Conservation (phyloP, 1,140 invertebrate genomes). For the Pristionchus pacificus region DNA sequence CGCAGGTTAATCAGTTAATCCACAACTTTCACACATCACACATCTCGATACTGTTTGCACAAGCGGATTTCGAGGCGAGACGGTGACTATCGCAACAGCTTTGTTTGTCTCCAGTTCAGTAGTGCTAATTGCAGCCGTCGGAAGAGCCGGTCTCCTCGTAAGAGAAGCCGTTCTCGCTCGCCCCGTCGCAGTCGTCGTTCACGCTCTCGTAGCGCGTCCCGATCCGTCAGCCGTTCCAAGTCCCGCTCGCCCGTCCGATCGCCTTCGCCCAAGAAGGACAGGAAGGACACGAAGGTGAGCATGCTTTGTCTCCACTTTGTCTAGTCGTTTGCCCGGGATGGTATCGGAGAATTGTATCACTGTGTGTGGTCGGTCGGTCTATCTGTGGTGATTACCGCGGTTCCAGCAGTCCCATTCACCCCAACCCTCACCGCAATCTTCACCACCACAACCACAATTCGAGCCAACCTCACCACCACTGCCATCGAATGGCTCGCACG, state of each 20-base stretch:
- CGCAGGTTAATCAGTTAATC: background rate
- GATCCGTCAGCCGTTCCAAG: background rate
- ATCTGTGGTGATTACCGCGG: too few relatives aligned
- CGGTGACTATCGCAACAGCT: conserved; percentile 5
- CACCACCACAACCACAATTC: background rate
- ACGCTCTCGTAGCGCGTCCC: background rate
- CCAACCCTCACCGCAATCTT: background rate
- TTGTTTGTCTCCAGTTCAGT: background rate
- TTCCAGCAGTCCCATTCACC: background rate
- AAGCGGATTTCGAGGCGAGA: background rate
- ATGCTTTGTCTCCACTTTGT: background rate
- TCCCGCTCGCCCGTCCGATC: background rate
- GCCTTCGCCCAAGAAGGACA: background rate
- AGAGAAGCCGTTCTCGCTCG: background rate
- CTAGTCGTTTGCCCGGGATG: background rate
- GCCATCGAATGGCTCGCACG: background rate
- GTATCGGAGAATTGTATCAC: too few relatives aligned
- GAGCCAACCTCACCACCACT: background rate
- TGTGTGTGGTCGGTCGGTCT: too few relatives aligned
- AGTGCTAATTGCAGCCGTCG: background rate
- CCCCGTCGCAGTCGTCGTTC: background rate
- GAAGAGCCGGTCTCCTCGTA: conserved; percentile 9
- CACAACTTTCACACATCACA: conserved; percentile 2
- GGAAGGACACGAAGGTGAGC: background rate
- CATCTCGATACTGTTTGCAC: background rate